Evolutionary conservation across 2,888 invertebrate genomes (phyloP).

Genomic region (Cataglyphis livida): DNA sequence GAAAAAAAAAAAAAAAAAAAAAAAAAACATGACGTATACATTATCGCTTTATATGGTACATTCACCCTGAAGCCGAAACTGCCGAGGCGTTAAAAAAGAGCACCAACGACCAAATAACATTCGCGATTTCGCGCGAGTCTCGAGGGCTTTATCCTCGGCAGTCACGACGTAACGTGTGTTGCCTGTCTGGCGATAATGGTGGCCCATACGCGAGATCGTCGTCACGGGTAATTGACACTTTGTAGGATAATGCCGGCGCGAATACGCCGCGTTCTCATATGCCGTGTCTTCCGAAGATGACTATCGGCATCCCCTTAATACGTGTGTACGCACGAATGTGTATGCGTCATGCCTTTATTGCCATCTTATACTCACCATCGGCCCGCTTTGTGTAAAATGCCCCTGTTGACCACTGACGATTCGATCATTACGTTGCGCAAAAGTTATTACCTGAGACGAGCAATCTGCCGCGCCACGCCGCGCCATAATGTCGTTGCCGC

Average conservation of each 20-base stretch:
- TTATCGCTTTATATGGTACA: conserved; percentile 58
- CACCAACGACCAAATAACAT: conserved; percentile 50
- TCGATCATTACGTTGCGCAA: conserved; percentile 64
- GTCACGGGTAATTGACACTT: conserved; percentile 75
- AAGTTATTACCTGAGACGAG: conserved; percentile 46
- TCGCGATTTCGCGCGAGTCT: conserved; percentile 51
- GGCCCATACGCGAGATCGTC: conserved; percentile 64
- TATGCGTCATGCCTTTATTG: conserved; percentile 9
- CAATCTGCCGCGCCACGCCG: conserved; percentile 35
- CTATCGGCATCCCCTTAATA: conserved; percentile 43
- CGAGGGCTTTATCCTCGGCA: conserved; percentile 53
- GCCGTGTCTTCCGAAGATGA: conserved; percentile 56
- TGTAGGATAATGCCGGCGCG: conserved; percentile 69
- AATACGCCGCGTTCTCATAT: conserved; percentile 52
- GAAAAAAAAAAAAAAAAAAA: conserved; percentile 57
- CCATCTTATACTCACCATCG: conserved; percentile 44
- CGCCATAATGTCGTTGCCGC: conserved; percentile 39
- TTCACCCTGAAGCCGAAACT: conserved; percentile 30
- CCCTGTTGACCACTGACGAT: conserved; percentile 51
- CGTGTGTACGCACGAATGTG: background rate
- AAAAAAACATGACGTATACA: conserved; percentile 52
- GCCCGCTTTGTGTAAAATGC: conserved; percentile 51
- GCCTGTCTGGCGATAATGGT: conserved; percentile 58
- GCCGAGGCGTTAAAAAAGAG: background rate
- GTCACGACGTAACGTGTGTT: conserved; percentile 60